Conservation (phyloP, 2,113 vertebrate species). For the Brachypodius melanocephalos region DNA sequence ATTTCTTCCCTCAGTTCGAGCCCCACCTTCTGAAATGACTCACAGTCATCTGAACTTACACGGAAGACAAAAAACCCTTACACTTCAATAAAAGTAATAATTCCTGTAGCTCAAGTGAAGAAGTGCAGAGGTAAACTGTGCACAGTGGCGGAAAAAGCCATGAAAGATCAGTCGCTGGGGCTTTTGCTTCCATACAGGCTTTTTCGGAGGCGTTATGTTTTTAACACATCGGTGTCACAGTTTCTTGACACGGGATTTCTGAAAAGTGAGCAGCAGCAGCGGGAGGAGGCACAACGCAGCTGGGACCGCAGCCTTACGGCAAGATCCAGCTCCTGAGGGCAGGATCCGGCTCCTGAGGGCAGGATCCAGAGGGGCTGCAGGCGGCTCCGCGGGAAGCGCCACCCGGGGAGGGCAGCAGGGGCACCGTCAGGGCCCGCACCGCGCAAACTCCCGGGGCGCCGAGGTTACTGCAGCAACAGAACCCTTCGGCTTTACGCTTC, state of each 20-base stretch:
- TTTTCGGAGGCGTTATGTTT: rapidly evolving
- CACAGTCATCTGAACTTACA: not conserved
- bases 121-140: rapidly evolving
- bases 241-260: not conserved
- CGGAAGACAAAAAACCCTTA: not conserved
- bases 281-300: too few species aligned
- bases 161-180: rapidly evolving
- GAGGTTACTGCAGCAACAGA: too few species aligned
- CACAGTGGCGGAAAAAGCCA: too few species aligned
- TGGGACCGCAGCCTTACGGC: not conserved
- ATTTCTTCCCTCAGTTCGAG: not conserved
- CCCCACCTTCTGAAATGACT: not conserved
- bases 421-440: not conserved
- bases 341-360: not conserved
- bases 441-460: too few species aligned
- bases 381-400: too few species aligned
- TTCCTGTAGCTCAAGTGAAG: not conserved
- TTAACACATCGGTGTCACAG: rapidly evolving
- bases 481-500: rapidly evolving
- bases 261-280: not conserved
- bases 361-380: not conserved
- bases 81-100: not conserved
- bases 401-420: not conserved
- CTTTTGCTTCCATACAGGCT: not conserved
- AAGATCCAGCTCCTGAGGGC: not conserved